Evolutionary conservation across 2,113 vertebrate species (phyloP), one percentile per base, ranked within the genome.

Genomic region (Urocolius indicus): DNA sequence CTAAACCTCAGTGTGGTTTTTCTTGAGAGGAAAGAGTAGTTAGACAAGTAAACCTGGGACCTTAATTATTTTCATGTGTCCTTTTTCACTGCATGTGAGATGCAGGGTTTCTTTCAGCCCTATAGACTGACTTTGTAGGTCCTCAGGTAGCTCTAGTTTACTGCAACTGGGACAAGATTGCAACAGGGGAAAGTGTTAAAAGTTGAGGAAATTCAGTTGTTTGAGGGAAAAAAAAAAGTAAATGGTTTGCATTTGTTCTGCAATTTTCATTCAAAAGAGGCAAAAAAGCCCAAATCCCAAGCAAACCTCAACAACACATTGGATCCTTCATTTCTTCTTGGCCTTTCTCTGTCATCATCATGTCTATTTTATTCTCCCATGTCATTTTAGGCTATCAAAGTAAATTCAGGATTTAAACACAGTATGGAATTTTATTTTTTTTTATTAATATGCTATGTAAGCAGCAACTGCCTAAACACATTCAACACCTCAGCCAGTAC

Each of bases 231-330:
- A 59, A 21, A 18, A 89, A 76, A 59, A 21, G 16, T 19, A 16
- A 52, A 48, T 30, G 11, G 11, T 84, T 74, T 79, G 12, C 16
- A 22, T 5, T 79, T 11, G 7, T 57, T 78, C 9, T 74, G 36
- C 7, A 23, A 23, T 61, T 84, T 52, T 48, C 10, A 22, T 55
- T 92, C 34, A 32, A 32, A 41, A 82, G 38, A 34, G 21, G 22
- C 6, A 1, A 5, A 16, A 26, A 19, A 58, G 1, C 10, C 13
- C 6, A 43, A 13, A 6, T 8, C 29, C 18, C 10, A 45, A n/a
- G 27, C 13, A 13, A 72, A 67, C 14, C 13, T 67, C 32, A 46
- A 3, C 10, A 8, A 46, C 32, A 55, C 8, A 5, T 19, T 62
- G 52, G 18, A 21, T 81, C 18, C 55, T 20, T 87, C 15, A 21